Evolutionary conservation across 2,797 vertebrate genomes (phyloP), one percentile per base, ranked within the genome.

Genomic region (Dendrocincla tyrannina): DNA sequence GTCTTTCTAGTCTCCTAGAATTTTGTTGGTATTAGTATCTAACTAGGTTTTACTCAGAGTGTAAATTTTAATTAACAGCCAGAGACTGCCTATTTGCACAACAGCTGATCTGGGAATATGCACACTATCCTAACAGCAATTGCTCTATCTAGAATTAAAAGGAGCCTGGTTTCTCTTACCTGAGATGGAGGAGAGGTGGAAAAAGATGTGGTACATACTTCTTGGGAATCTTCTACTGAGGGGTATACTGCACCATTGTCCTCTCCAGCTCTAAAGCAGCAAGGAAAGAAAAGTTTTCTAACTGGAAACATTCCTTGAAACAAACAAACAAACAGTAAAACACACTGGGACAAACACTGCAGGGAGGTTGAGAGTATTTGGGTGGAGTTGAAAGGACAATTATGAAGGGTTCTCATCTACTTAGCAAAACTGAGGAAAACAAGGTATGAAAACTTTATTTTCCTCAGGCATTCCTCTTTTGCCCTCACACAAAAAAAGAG

Each of bases 171-270:
- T 70, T 72, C 53, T 81, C 94, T 94, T 98, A 99, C 99, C 98
- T 99, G 99, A 78, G 99, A 99, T 56, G 99, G 99, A 91, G 99
- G 99, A 32, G 99, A 99, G 83, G 99, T 99, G 96, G 99, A 99
- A 98, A 99, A 99, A 69, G 99, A 99, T 19, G 99, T 99, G 93
- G 99, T 99, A 95, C 99, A 99, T 95, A 99, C 99, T 98, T 99
- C 99, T 96, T 99, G 99, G 7, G 99, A 99, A 60, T 99, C 99
- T 97, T 99, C 99, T 82, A 99, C 99, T 18, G 99, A 98, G 37
- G 97, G 97, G 67, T 98, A 99, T 2, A 96, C 91, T 28, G 97
- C 98, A 63, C 97, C 98, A 9, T 98, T 98, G 25, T 99, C 99
- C 33, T 99, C 99, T 10, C 98, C 98, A 56, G 98, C 97, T 98